phyloP scores from a whole-genome alignment of 2,888 invertebrate genomes.

The Augochlorella aurata region DNA sequence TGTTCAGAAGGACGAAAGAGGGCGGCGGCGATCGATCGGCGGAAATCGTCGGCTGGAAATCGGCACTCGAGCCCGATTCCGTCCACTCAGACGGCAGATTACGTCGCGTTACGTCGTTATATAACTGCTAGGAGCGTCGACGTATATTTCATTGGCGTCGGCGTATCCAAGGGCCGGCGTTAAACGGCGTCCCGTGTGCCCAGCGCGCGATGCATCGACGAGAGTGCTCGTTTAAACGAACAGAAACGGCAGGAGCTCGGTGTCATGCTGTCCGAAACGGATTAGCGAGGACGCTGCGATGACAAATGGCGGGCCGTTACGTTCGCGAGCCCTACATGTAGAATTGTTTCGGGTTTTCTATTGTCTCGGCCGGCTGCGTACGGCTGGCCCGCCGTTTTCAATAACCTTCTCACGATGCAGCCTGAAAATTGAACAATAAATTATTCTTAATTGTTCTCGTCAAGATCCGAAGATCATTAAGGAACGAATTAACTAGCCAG shows the following conservation, averaged over 20 bases:
- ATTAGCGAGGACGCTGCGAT: conserved; percentile 45
- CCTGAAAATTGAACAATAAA: background rate
- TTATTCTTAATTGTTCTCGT: background rate
- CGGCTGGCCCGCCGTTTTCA: conserved; percentile 1
- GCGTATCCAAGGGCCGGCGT: conserved; percentile 17
- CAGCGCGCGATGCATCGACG: background rate
- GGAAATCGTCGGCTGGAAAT: conserved; percentile 26
- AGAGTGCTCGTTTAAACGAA: conserved; percentile 28
- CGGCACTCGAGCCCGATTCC: conserved; percentile 47
- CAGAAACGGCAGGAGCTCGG: conserved; percentile 11
- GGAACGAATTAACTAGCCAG: no score
- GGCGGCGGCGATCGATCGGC: background rate
- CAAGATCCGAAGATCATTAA: no score
- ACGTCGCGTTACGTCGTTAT: conserved; percentile 42
- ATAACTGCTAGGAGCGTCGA: conserved; percentile 13
- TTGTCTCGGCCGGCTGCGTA: background rate
- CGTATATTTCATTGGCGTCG: conserved; percentile 56
- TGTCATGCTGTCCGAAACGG: conserved; percentile 23
- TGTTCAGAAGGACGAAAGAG: no score
- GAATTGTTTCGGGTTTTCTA: conserved; percentile 8
- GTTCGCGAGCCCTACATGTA: background rate
- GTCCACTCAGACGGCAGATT: conserved; percentile 50
- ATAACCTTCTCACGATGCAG: background rate
- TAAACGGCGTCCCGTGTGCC: conserved; percentile 33
- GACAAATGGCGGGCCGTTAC: conserved; percentile 33